Evolutionary conservation across 2,113 vertebrate genomes (phyloP).

Genomic region (Tauraco erythrolophus): DNA sequence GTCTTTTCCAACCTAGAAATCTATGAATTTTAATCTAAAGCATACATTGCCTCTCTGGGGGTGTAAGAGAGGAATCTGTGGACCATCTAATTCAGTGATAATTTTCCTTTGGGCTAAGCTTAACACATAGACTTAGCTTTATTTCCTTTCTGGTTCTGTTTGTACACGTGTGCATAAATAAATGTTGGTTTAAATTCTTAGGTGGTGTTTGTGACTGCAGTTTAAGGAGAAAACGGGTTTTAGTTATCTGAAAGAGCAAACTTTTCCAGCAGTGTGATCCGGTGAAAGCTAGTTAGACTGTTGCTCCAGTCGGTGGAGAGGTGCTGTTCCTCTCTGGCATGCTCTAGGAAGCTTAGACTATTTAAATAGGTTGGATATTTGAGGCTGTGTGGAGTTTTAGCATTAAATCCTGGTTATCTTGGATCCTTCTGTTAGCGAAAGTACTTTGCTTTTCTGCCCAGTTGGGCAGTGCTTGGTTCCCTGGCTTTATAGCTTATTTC

Average conservation of each 20-base stretch:
- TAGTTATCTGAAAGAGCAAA: background rate
- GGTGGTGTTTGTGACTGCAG: background rate
- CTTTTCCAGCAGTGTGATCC: background rate
- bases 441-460: background rate
- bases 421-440: background rate
- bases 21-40: background rate
- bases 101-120: background rate
- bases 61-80: background rate
- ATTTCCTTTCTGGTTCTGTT: background rate
- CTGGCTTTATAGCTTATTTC: background rate
- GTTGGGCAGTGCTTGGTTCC: background rate
- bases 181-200: background rate
- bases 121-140: background rate
- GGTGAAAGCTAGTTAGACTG: background rate
- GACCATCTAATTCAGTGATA: background rate
- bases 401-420: background rate
- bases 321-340: background rate
- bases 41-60: background rate
- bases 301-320: background rate
- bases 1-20: too few species aligned
- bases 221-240: background rate
- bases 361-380: background rate
- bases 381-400: background rate
- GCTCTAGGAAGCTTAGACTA: background rate
- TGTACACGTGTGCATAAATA: background rate